Evolutionary conservation across 23 tunicate genomes (phyloP), one percentile per base, ranked within the genome.

Genomic region (Trididemnum nubilum): DNA sequence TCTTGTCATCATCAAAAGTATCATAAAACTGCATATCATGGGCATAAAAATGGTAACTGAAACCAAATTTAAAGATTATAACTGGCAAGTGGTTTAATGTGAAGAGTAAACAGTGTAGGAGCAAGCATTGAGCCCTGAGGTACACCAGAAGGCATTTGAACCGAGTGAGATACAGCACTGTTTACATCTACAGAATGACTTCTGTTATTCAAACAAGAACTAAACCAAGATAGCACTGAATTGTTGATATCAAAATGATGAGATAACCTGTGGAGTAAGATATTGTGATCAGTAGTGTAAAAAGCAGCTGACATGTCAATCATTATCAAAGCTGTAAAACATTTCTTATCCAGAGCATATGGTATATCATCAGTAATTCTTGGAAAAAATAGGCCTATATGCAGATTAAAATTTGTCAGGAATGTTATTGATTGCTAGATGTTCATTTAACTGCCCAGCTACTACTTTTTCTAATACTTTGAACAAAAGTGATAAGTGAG

Each of bases 101-200:
- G n/a, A 25, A 61, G 67, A 12, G 21, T 61, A 26, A 61, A 61
- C n/a, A 61, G n/a, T 12, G n/a, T 21, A 12, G 67, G 67, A 25
- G 67, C 67, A 61, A 61, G 29, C 67, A 61, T 26, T n/a, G 67
- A 61, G 67, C 67, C 67, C n/a, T 61, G 67, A 21, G 67, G 29
- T 26, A 61, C 67, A 22, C 26, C 29, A 61, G 67, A 61, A n/a
- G 67, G n/a, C 26, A 61, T 12, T 21, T 25, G 25, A 61, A 61
- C 15, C 15, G 29, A 61, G 27, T 5, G 5, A 61, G 29, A 61
- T 4, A 61, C 29, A 61, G 5, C 5, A 25, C 4, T 61, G 29
- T 61, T 61, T 22, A 61, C 29, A 25, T 12, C 29, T 61, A 61
- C 67, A 61, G 5, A 12, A 12, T 44, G 54, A 44, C 54, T 44